phyloP scores from a whole-genome alignment of 2,888 invertebrate species.

The Mythimna pallens region DNA sequence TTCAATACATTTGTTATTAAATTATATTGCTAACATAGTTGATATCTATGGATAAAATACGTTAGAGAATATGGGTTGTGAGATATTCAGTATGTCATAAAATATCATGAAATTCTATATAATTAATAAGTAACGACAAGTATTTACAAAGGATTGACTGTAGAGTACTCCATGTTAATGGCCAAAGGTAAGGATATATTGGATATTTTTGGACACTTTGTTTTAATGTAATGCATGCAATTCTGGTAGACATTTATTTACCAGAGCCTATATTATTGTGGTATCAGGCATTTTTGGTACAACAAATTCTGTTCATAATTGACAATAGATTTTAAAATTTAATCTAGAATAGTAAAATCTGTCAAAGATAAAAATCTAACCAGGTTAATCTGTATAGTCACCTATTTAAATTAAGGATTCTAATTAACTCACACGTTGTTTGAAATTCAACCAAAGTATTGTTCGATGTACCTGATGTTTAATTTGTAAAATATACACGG shows the following conservation, averaged over 20 bases:
- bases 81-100: conserved; percentile 54
- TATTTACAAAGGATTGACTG: conserved; percentile 58
- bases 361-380: conserved; percentile 31
- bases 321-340: conserved; percentile 26
- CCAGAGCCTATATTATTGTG: conserved; percentile 41
- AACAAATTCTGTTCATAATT: conserved; percentile 28
- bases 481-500: conserved; percentile 49
- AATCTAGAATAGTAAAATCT: conserved; percentile 23
- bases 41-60: conserved; percentile 33
- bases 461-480: conserved; percentile 75
- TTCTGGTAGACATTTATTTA: conserved; percentile 36
- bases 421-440: conserved; percentile 53
- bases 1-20: conserved; percentile 60
- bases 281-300: conserved; percentile 14
- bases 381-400: conserved; percentile 19
- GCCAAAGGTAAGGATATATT: conserved; percentile 64
- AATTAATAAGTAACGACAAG: conserved; percentile 55
- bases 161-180: conserved; percentile 51
- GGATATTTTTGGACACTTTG: conserved; percentile 68
- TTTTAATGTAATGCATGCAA: conserved; percentile 53
- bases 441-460: conserved; percentile 77
- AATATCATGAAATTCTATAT: conserved; percentile 57
- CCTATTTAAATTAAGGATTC: conserved; percentile 50
- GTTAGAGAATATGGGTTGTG: conserved; percentile 61
- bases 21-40: conserved; percentile 49